Evolutionary conservation across 1,140 invertebrate species (phyloP), one percentile per base, ranked within the genome.

Genomic region (Lanistes nyassanus): DNA sequence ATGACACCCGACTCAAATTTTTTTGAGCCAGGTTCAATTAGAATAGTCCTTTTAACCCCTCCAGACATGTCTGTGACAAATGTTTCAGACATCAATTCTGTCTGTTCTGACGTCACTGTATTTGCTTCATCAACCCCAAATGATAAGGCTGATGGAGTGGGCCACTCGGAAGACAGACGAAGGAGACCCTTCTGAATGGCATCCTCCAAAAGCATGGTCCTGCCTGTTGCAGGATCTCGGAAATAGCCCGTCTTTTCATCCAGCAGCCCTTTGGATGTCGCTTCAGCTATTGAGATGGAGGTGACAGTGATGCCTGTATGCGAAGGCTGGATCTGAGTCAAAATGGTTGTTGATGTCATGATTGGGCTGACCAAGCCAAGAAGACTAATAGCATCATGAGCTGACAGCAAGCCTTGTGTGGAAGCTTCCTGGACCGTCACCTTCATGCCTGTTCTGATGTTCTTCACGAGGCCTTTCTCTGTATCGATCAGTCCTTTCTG

Each of bases 401-500:
- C 77, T 53, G 83, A 81, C 56, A 89, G 80, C 11, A 88, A 67
- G 16, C 86, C 85, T 74, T 83, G 77, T 56, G 81, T 74, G 2
- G 83, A 75, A 53, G 88, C 86, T 76, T 88, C 81, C 51, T 88
- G 83, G 37, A 88, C 74, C 13, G 83, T 82, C 62, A 88, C 55
- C 19, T 74, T 76, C 66, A 80, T 81, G 29, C 84, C 83, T 13
- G 92, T 94, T 80, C 91, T 91, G 7, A 93, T 91, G 88, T 99
- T 95, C 67, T 95, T 89, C 64, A 98, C 90, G 85, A 96, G 93
- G 19, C 96, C 97, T 47, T 93, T 94, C 86, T 94, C 94, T 13
- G 96, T 93, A 88, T 98, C 95, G 31, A 99, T 90, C 81, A 94
- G 90, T 79, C 94, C 93, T 81, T 93, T 92, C 78, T 94, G 92